Percentiles rank a stretch among this genome's conserved stretches.
Conservation (phyloP, 2,888 invertebrate genomes). For the Drosophila dives region DNA sequence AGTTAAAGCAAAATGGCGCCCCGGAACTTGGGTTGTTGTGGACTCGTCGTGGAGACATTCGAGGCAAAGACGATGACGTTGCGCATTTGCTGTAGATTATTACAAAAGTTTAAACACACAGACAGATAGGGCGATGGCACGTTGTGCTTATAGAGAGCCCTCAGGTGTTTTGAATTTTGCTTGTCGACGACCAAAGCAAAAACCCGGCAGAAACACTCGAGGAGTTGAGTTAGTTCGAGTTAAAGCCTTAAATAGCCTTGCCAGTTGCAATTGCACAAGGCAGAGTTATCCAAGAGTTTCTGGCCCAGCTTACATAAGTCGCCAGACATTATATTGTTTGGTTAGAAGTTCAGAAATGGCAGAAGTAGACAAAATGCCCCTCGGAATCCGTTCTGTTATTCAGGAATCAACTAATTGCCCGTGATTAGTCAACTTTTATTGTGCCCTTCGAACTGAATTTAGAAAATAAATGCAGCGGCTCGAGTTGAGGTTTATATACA, state of each 20-base stretch:
- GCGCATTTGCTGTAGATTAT: slow-evolving; percentile 78
- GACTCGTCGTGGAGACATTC: slow-evolving; percentile 14
- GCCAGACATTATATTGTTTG: slow-evolving; percentile 53
- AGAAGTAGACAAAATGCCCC: slow-evolving; percentile 6
- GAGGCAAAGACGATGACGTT: slow-evolving; percentile 67
- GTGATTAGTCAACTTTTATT: slow-evolving; percentile 6
- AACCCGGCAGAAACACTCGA: slow-evolving; percentile 34
- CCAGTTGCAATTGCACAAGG: slow-evolving; percentile 62
- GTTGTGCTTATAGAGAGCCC: slow-evolving; percentile 44
- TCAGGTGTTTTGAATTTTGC: slow-evolving; percentile 68
- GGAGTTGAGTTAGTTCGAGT: slow-evolving; percentile 52
- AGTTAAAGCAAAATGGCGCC: slow-evolving; percentile 74
- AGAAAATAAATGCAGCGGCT: not conserved
- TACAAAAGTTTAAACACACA: slow-evolving; percentile 77
- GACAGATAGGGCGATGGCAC: slow-evolving; percentile 41
- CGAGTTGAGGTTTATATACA: not conserved
- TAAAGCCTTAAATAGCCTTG: slow-evolving; percentile 65
- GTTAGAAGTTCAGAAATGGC: slow-evolving; percentile 21
- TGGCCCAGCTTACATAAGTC: slow-evolving; percentile 39
- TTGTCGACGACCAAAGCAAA: slow-evolving; percentile 42
- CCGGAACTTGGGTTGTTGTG: slow-evolving; percentile 59
- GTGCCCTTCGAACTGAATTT: not conserved
- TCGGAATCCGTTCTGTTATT: slow-evolving; percentile 4
- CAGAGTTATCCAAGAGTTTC: slow-evolving; percentile 47
- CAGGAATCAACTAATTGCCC: slow-evolving; percentile 11